These are phyloP conservation scores for Tetropium fuscum DNA, from an alignment of 2,888 invertebrate species.

Conservation along the genomic window DNA sequence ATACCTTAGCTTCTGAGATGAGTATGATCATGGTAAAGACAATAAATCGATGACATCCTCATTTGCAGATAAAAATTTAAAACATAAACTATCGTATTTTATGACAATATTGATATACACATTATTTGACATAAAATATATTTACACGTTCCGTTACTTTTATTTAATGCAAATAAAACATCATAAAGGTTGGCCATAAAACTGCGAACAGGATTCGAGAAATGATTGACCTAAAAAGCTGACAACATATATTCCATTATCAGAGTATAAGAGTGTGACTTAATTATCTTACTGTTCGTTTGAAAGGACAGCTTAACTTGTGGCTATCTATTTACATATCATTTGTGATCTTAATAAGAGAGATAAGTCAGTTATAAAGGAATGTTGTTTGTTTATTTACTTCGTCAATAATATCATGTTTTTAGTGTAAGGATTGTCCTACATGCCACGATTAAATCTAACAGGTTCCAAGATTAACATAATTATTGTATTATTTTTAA, in stretches of 20 bases:
- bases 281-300: neutral
- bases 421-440: neutral
- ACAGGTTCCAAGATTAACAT: neutral
- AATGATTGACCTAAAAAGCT: neutral
- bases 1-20: no score
- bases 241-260: neutral
- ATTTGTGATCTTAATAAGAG: neutral
- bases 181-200: neutral
- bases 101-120: neutral
- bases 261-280: neutral
- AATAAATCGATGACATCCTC: neutral
- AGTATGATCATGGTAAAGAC: no score
- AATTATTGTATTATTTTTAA: no score
- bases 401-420: slow-evolving; percentile 1
- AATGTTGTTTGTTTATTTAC: neutral
- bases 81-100: neutral
- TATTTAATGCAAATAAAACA: neutral
- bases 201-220: neutral
- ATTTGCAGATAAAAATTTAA: neutral
- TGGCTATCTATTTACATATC: neutral
- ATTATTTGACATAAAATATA: no score
- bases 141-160: neutral
- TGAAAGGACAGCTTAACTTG: neutral
- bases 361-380: neutral
- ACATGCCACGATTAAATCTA: neutral